Percentiles rank a stretch among this genome's conserved stretches.
These are phyloP conservation scores for Synaphobranchus kaupii DNA, from an alignment of 2,797 vertebrate genomes.

Conservation along the genomic window DNA sequence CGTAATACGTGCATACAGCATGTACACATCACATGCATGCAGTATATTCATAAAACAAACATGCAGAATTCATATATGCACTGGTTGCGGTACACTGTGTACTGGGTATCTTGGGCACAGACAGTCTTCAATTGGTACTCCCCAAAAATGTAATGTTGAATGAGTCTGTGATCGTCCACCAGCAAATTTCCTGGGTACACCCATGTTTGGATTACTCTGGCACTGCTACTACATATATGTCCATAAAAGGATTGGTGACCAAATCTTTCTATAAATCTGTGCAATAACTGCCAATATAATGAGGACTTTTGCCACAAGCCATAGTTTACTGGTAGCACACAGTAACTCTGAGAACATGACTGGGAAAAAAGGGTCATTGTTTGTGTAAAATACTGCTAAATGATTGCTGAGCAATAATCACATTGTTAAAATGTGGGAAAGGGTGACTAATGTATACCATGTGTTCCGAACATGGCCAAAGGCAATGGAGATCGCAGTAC, in stretches of 20 bases:
- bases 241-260: not conserved
- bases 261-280: not conserved
- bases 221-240: not conserved
- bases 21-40: not conserved
- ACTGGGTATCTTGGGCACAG: too few relatives aligned
- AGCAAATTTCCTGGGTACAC: too few relatives aligned
- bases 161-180: too few relatives aligned
- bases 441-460: not conserved
- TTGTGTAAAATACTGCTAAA: conserved; percentile 3
- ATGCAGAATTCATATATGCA: not conserved
- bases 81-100: too few relatives aligned
- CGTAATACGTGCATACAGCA: not conserved
- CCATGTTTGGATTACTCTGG: not conserved
- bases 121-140: too few relatives aligned
- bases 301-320: not conserved
- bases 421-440: conserved; percentile 1
- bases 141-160: too few relatives aligned
- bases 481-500: not conserved
- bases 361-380: not conserved
- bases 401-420: not conserved
- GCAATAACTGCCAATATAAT: not conserved
- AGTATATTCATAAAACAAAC: not conserved
- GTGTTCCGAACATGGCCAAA: not conserved
- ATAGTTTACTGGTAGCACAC: not conserved
- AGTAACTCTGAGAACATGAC: not conserved